phyloP scores from a whole-genome alignment of 92 coral and sea anemone species.

The Diadumene lineata region DNA sequence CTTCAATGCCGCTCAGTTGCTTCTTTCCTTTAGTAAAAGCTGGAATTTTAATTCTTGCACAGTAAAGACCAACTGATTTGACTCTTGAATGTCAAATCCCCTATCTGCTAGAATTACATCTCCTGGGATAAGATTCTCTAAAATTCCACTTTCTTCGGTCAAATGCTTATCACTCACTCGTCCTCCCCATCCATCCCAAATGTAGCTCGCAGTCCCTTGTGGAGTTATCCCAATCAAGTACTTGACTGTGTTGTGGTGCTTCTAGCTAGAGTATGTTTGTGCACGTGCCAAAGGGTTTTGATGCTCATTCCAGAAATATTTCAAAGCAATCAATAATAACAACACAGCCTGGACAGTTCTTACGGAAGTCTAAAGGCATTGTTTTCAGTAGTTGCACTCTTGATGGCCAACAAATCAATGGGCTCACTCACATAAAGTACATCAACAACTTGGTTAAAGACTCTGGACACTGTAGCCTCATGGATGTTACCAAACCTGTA shows the following conservation, averaged over 20 bases:
- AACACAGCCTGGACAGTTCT: slow-evolving; percentile 57
- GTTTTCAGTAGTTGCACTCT: too few species aligned
- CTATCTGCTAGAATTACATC: too few species aligned
- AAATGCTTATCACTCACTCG: slow-evolving; percentile 21
- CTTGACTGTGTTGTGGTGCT: slow-evolving; percentile 54
- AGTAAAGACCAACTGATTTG: too few species aligned
- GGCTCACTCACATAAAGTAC: slow-evolving; percentile 45
- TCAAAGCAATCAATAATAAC: slow-evolving; percentile 62
- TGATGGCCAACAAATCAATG: slow-evolving; percentile 40
- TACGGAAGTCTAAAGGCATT: slow-evolving; percentile 59
- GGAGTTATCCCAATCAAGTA: slow-evolving; percentile 46
- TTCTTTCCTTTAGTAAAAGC: too few species aligned
- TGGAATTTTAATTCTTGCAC: too few species aligned
- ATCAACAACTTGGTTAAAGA: slow-evolving; percentile 43
- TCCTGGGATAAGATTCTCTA: too few species aligned
- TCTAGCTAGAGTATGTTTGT: slow-evolving; percentile 50
- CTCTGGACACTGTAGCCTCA: slow-evolving; percentile 49
- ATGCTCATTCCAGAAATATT: slow-evolving; percentile 47
- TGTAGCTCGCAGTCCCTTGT: slow-evolving; percentile 33
- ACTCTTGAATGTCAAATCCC: too few species aligned
- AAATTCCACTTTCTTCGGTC: too few species aligned
- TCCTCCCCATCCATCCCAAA: slow-evolving; percentile 35
- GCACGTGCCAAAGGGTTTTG: slow-evolving; percentile 57
- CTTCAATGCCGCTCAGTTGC: too few species aligned
- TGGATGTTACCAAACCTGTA: slow-evolving; percentile 53